Conservation (phyloP, 2,888 invertebrate species). For the Oegoconia quadripuncta region DNA sequence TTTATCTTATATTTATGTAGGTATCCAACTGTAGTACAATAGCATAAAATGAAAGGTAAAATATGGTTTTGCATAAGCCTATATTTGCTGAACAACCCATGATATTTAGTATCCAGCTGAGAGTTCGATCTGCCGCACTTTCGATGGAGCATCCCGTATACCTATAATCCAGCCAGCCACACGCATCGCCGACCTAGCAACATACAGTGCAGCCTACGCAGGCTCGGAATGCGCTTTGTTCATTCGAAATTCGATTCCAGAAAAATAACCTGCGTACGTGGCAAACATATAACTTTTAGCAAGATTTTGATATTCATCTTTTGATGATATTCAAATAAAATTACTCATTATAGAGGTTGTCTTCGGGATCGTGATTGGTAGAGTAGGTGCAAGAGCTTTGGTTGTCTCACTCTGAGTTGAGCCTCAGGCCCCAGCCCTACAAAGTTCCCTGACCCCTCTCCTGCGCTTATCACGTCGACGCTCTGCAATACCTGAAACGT, state of each 20-base stretch:
- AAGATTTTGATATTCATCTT: constrained; percentile 11
- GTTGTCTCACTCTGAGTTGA: constrained; percentile 1
- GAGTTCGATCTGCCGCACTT: constrained; percentile 11
- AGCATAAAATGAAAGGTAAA: no score
- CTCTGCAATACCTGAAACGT: constrained; percentile 36
- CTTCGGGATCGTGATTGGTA: not conserved
- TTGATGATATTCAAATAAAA: constrained; percentile 19
- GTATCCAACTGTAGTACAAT: no score
- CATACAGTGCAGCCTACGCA: constrained; percentile 36
- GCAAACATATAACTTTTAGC: constrained; percentile 8
- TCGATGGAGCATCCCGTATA: not conserved
- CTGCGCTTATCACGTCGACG: constrained; percentile 60
- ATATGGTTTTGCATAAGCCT: no score
- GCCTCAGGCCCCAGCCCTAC: constrained; percentile 45
- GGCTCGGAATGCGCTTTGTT: constrained; percentile 37
- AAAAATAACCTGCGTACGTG: constrained; percentile 5
- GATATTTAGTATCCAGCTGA: not conserved
- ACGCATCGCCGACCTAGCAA: constrained; percentile 24
- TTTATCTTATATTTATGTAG: no score
- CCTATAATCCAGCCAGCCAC: no score
- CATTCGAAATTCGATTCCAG: constrained; percentile 22
- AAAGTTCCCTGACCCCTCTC: constrained; percentile 71
- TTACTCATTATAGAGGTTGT: no score
- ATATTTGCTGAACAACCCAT: no score
- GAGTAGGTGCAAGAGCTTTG: not conserved